Evolutionary conservation across 1,140 invertebrate species (phyloP), one percentile per base, ranked within the genome.

Genomic region (Lepidurus apus): DNA sequence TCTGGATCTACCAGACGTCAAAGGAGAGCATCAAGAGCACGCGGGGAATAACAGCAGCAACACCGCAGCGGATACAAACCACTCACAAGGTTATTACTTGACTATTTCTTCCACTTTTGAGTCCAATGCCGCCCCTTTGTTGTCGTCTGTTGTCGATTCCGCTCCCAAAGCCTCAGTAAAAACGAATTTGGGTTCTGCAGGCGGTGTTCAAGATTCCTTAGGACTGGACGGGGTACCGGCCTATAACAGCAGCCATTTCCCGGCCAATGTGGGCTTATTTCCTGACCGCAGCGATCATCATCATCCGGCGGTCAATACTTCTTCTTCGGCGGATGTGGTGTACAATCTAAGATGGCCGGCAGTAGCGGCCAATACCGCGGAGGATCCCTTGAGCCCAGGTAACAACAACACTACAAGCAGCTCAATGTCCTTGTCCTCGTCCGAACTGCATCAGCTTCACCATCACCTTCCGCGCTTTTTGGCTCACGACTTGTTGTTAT

Each of bases 1-100:
- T 75, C 74, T 81, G 10, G 81, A 81, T 44, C 47, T 81, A 42
- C 81, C 80, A 2, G 79, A 81, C n/a, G 73, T 43, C 6, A 81
- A 81, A 74, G 77, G 74, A 65, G 53, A 65, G 9, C 53, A 65
- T n/a, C 17, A 7, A n/a, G 21, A 13, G 8, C 53, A 9, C 5
- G n/a, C 17, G 17, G 53, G 21, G 53, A 13, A 65, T 65, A 65
- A 13, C 53, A 65, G 9, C 53, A 65, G 9, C 53, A 65, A 65
- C 21, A 65, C 13, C 6, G 53, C 53, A 65, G 53, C 21, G 53
- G 53, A 65, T n/a, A 1, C 53, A 4, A 65, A 65, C 21, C 53
- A 9, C 21, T 65, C 53, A 13, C 53, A 65, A 65, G 53, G 53
- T 65, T 7, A 65, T 65, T 17, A 65, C 13, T 65, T 17, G 17